phyloP scores from a whole-genome alignment of 1,140 invertebrate genomes.

The Drosophila simulans region DNA sequence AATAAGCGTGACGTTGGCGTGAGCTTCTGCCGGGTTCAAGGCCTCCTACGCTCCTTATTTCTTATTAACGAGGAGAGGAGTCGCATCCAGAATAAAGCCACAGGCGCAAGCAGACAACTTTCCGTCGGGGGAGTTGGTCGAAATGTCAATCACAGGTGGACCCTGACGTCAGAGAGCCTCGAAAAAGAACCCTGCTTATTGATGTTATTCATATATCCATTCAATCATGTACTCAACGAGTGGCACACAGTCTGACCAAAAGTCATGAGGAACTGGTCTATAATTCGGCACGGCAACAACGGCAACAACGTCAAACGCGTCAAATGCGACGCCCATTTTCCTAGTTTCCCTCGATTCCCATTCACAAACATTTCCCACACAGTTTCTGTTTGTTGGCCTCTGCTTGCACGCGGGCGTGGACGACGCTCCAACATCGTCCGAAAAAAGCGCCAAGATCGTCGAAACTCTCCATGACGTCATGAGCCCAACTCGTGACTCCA shows the following conservation, averaged over 20 bases:
- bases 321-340: slow-evolving; percentile 42
- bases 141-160: slow-evolving; percentile 72
- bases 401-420: slow-evolving; percentile 40
- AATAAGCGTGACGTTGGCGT: slow-evolving; percentile 57
- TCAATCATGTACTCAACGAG: slow-evolving; percentile 41
- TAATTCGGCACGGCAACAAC: slow-evolving; percentile 54
- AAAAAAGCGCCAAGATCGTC: slow-evolving; percentile 41
- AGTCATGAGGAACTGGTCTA: slow-evolving; percentile 50
- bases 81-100: not conserved
- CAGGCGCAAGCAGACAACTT: not conserved
- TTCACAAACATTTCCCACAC: slow-evolving; percentile 20
- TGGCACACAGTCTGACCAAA: slow-evolving; percentile 24
- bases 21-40: slow-evolving; percentile 60
- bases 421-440: not conserved
- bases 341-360: slow-evolving; percentile 28
- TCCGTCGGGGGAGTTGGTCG: slow-evolving; percentile 30
- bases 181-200: slow-evolving; percentile 17
- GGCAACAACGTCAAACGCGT: slow-evolving; percentile 17
- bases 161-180: slow-evolving; percentile 60
- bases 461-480: slow-evolving; percentile 69
- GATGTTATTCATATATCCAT: slow-evolving; percentile 27
- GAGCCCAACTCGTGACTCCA: slow-evolving; percentile 51
- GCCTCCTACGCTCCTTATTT: slow-evolving; percentile 31
- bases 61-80: slow-evolving; percentile 51
- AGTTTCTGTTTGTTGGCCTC: slow-evolving; percentile 27